Evolutionary conservation across 2,797 vertebrate genomes (phyloP), one percentile per base, ranked within the genome.

Genomic region (Poecilia gillii): DNA sequence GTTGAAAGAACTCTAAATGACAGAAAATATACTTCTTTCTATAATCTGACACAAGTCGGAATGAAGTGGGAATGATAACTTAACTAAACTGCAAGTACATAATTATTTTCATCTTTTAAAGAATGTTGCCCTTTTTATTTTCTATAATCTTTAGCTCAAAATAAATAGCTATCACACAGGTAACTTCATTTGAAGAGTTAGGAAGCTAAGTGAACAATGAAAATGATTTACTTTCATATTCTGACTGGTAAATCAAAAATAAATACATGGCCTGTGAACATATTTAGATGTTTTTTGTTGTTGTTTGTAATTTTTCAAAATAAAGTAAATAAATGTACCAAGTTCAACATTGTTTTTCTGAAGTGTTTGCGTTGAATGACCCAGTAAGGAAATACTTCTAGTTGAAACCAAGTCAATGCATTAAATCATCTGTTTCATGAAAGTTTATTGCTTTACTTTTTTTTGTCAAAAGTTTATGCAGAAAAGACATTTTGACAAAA

Each of bases 401-500:
- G 43, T 46, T 74, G 7, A 51, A 76, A 18, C 57, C 49, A 78
- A 57, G 73, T 62, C n/a, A 1, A 74, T n/a, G 25, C 28, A 78
- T 46, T 23, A 71, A 71, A 28, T n/a, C 55, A 49, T 13, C 53
- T 83, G 72, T 74, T 64, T 83, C 70, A 57, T 45, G 28, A 18
- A 18, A 84, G 41, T 64, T 85, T 81, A 85, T 84, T 88, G 84
- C 83, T 46, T 84, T 78, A 33, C 7, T 23, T 57, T 47, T 80
- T 25, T 57, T 41, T 78, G 76, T 1, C 20, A 66, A 76, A 83
- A 80, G 76, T 71, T 55, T 18, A 66, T 51, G 31, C 59, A 62
- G 9, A 28, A 84, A 41, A 75, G 82, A 89, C 81, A 84, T 62
- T 86, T 78, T 83, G 77, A 83, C 80, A 78, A 86, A 78, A 75